phyloP scores from a whole-genome alignment of 2,797 vertebrate species.

The Nothura maculosa region DNA sequence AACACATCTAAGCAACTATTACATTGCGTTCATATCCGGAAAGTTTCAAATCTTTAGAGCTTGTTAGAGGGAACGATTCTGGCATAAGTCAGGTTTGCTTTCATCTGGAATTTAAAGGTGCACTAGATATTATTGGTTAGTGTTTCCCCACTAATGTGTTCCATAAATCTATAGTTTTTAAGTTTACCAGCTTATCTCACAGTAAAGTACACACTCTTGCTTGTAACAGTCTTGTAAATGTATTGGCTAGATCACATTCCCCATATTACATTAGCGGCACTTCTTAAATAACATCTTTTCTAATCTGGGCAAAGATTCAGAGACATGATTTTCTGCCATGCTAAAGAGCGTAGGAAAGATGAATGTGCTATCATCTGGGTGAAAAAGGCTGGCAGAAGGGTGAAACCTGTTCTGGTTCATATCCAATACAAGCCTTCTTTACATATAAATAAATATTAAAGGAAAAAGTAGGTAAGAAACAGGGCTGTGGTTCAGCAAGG shows the following conservation, averaged over 20 bases:
- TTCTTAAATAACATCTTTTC: constrained; percentile 15
- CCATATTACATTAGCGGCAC: not conserved
- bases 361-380: not conserved
- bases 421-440: not conserved
- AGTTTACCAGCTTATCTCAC: not conserved
- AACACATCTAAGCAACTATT: constrained; percentile 69
- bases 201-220: not conserved
- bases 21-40: constrained; percentile 23
- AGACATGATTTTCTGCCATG: not conserved
- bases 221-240: not conserved
- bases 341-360: constrained; percentile 9
- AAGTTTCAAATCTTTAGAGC: constrained; percentile 29
- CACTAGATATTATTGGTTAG: not conserved
- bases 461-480: not conserved
- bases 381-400: constrained; percentile 27
- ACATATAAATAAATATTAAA: constrained; percentile 2
- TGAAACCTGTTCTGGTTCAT: constrained; percentile 18
- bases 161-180: not conserved
- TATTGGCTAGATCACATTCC: not conserved
- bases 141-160: not conserved
- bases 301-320: constrained; percentile 31
- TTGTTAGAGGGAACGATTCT: constrained; percentile 18
- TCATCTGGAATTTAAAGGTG: constrained; percentile 9
- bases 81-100: constrained; percentile 8
- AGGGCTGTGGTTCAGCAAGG: constrained; percentile 30